Percentiles rank a stretch among this genome's conserved stretches.
Conservation (phyloP, 1,140 invertebrate species). For the Antheraea mylitta region DNA sequence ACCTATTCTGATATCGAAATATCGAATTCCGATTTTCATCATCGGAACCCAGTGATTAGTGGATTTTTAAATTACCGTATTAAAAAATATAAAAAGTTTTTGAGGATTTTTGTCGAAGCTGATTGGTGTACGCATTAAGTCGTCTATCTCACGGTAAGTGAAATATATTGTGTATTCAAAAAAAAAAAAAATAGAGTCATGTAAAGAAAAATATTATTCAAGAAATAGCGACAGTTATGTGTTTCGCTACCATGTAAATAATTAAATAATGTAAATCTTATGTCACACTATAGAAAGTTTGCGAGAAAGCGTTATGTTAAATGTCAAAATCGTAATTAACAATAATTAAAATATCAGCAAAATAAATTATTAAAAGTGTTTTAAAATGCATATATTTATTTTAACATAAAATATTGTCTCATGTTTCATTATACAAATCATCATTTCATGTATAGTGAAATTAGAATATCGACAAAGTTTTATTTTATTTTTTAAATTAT, state of each 20-base stretch:
- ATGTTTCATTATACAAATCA: too few relatives aligned
- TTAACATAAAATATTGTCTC: too few relatives aligned
- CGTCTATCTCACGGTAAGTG: not conserved
- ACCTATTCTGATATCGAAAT: conserved; percentile 6
- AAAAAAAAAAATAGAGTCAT: not conserved
- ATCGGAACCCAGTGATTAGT: not conserved
- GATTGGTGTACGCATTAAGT: not conserved
- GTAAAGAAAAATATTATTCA: not conserved
- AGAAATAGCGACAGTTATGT: not conserved
- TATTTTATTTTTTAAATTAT: too few relatives aligned
- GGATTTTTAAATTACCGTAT: not conserved
- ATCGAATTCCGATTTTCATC: not conserved
- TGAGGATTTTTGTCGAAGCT: not conserved
- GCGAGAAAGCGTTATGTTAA: not conserved
- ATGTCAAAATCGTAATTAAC: not conserved
- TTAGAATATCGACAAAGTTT: too few relatives aligned
- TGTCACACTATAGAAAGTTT: not conserved
- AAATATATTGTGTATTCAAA: not conserved
- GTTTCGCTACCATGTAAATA: not conserved
- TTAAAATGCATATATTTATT: too few relatives aligned
- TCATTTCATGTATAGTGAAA: too few relatives aligned
- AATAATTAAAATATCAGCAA: not conserved
- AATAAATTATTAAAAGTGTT: too few relatives aligned
- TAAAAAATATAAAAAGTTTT: not conserved
- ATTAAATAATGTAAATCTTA: not conserved